phyloP scores from a whole-genome alignment of 1,140 invertebrate species.

The Conus ventricosus region DNA sequence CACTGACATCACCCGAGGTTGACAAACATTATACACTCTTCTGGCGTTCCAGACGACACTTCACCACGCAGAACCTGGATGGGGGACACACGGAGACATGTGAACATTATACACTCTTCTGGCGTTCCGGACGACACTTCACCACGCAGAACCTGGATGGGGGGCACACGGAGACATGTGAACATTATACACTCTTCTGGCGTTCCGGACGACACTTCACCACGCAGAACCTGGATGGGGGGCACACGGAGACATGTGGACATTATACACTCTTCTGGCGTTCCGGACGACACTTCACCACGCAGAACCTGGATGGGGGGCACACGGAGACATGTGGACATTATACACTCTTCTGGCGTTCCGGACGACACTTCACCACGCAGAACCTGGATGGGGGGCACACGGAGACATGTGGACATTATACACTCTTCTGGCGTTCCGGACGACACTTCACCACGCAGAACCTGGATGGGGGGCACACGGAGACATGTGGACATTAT shows the following conservation, averaged over 20 bases:
- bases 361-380: conserved; percentile 64
- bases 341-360: conserved; percentile 56
- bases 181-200: no score
- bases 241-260: no score
- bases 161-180: neutral
- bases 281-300: conserved; percentile 62
- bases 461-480: conserved; percentile 53
- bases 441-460: conserved; percentile 66
- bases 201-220: conserved; percentile 62
- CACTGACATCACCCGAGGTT: no score
- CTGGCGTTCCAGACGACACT: conserved; percentile 61
- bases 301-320: conserved; percentile 63
- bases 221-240: conserved; percentile 66
- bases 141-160: conserved; percentile 67
- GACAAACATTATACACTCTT: no score
- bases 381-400: conserved; percentile 60
- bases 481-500: no score
- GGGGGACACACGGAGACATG: neutral
- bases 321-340: no score
- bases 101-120: no score
- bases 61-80: conserved; percentile 67
- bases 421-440: conserved; percentile 57
- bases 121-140: conserved; percentile 60
- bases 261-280: conserved; percentile 57
- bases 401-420: no score